phyloP scores from a whole-genome alignment of 2,797 vertebrate species.

The Masticophis lateralis region DNA sequence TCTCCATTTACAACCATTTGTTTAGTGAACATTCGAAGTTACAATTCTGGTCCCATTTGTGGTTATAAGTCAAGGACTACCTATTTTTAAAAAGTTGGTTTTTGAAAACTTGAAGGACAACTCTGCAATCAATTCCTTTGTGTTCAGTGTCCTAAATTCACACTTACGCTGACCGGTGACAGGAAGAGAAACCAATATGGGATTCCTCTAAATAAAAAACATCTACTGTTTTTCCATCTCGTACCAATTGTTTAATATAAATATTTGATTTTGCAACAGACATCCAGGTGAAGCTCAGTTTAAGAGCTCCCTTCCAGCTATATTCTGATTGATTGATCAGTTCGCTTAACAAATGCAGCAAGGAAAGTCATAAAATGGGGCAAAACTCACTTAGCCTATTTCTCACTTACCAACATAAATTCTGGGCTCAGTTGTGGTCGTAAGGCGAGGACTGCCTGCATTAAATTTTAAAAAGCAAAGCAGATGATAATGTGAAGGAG shows the following conservation, averaged over 20 bases:
- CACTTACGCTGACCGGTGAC: background rate
- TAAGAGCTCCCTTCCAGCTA: background rate
- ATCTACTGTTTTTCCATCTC: background rate
- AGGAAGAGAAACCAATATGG: too few species aligned
- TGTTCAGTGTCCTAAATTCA: background rate
- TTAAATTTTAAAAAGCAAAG: background rate
- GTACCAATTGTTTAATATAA: conserved; percentile 4
- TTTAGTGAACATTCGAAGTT: background rate
- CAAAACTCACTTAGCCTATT: background rate
- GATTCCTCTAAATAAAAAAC: background rate
- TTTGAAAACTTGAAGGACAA: background rate
- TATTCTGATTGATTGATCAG: background rate
- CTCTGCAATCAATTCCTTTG: background rate
- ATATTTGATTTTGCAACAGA: conserved; percentile 20
- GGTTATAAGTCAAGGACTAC: background rate
- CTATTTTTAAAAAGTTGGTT: background rate
- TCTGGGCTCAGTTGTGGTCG: too few species aligned
- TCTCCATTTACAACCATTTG: background rate
- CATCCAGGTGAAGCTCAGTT: background rate
- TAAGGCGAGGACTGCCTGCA: background rate
- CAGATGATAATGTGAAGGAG: background rate
- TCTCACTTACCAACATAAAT: background rate
- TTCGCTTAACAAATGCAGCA: background rate
- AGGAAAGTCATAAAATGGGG: background rate
- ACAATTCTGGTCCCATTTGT: background rate